Percentiles rank a stretch among this genome's conserved stretches.
Conservation (phyloP, 2,797 vertebrate genomes). For the Hydrocynus forskahlii region DNA sequence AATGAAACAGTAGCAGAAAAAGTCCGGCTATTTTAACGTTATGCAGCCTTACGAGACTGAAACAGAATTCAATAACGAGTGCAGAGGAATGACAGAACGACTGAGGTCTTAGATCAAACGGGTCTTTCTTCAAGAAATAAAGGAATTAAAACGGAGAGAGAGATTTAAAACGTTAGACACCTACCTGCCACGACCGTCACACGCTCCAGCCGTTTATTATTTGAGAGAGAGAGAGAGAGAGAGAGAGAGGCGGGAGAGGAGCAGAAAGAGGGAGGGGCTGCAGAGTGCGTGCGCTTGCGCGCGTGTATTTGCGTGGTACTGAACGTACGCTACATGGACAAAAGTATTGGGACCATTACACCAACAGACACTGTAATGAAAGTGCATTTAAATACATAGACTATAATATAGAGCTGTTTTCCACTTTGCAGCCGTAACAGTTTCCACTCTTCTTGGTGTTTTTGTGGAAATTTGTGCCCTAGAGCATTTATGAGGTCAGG, state of each 20-base stretch:
- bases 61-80: not conserved
- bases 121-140: not conserved
- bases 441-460: too few relatives aligned
- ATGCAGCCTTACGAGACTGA: not conserved
- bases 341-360: too few relatives aligned
- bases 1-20: too few relatives aligned
- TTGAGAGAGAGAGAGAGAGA: not conserved
- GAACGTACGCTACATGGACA: too few relatives aligned
- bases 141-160: too few relatives aligned
- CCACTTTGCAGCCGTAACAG: too few relatives aligned
- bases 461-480: too few relatives aligned
- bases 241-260: not conserved
- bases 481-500: too few relatives aligned
- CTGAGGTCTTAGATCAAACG: too few relatives aligned
- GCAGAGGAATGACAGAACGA: not conserved
- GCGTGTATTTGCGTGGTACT: not conserved
- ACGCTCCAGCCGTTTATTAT: not conserved
- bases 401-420: too few relatives aligned
- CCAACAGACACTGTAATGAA: too few relatives aligned
- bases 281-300: not conserved
- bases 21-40: not conserved
- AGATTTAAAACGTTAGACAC: not conserved
- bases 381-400: too few relatives aligned
- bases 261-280: not conserved
- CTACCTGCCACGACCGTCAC: slow-evolving; percentile 17